Conservation (phyloP, 2,888 invertebrate genomes). For the Cistogaster globosa region DNA sequence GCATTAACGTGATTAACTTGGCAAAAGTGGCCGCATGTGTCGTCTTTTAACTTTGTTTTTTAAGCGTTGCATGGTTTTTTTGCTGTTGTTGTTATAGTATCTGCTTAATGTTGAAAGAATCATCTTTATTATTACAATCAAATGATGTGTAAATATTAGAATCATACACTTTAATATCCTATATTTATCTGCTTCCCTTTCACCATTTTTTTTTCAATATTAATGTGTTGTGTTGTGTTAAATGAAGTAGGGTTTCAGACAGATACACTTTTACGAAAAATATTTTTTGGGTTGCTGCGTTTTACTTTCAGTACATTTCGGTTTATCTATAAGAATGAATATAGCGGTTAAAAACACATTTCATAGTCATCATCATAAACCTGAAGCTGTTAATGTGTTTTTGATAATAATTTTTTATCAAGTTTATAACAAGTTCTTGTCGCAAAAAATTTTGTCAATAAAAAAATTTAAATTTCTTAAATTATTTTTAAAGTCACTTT, state of each 20-base stretch:
- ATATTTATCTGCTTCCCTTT: neutral
- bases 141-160: conserved; percentile 69
- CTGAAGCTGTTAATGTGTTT: conserved; percentile 50
- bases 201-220: neutral
- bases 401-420: conserved; percentile 24
- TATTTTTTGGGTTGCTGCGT: neutral
- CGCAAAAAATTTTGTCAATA: neutral
- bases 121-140: conserved; percentile 50
- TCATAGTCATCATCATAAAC: conserved; percentile 34
- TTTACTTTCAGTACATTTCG: conserved; percentile 29
- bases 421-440: neutral
- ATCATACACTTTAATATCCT: conserved; percentile 58
- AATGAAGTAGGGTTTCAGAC: neutral
- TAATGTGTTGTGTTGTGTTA: too few species aligned
- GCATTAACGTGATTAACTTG: conserved; percentile 71
- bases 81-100: conserved; percentile 14
- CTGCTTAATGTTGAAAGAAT: conserved; percentile 48
- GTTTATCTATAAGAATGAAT: conserved; percentile 57
- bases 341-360: conserved; percentile 58
- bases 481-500: too few species aligned
- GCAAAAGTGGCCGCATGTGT: conserved; percentile 60
- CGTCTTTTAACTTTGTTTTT: conserved; percentile 29
- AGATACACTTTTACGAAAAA: too few species aligned
- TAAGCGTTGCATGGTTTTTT: conserved; percentile 7
- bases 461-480: too few species aligned